Evolutionary conservation across 1,140 invertebrate species (phyloP).

Genomic region (Diachasma alloeum): DNA sequence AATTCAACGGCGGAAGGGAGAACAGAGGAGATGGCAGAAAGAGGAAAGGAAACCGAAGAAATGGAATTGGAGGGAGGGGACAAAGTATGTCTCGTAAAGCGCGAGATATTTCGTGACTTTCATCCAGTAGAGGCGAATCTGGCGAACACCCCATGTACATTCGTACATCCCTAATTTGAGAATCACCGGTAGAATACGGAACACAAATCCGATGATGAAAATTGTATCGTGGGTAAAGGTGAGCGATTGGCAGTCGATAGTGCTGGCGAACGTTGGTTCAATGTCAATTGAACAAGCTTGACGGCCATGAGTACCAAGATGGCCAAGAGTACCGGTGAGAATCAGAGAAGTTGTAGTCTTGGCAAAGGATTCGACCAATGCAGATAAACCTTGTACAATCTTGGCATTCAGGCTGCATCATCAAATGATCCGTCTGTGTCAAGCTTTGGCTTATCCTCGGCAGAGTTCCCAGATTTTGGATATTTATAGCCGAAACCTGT

Average conservation of each 20-base stretch:
- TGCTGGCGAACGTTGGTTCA: neutral
- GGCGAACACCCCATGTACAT: conserved; percentile 11
- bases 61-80: neutral
- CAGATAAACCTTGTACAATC: too few species aligned
- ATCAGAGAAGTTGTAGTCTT: too few species aligned
- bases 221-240: neutral
- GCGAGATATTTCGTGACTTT: conserved; percentile 11
- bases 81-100: neutral
- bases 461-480: too few species aligned
- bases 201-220: neutral
- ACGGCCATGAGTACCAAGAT: too few species aligned
- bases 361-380: too few species aligned
- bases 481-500: too few species aligned
- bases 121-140: neutral
- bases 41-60: conserved; percentile 5
- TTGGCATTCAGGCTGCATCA: too few species aligned
- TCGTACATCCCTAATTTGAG: conserved; percentile 22
- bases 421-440: too few species aligned
- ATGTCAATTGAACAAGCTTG: too few species aligned
- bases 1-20: neutral
- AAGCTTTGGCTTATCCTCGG: too few species aligned
- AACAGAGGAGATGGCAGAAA: neutral
- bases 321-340: too few species aligned
- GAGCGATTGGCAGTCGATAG: too few species aligned
- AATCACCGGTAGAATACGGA: conserved; percentile 18